Percentiles rank a stretch among this genome's conserved stretches.
These are phyloP conservation scores for Chiridota heheva DNA, from an alignment of 35 echinoderm and acorn worm genomes.

Conservation along the genomic window DNA sequence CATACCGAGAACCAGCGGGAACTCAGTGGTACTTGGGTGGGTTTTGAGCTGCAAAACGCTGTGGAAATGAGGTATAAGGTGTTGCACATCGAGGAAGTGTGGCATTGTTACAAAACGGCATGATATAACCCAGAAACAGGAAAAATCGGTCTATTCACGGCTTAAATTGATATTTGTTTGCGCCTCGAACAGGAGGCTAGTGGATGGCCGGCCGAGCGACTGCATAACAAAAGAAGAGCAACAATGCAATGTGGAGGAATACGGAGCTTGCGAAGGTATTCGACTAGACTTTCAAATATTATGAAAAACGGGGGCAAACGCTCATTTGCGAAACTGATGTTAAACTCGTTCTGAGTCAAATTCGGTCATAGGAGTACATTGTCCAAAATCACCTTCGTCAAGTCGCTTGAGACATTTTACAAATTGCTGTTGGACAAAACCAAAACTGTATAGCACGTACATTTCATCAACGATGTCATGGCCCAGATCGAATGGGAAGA, in stretches of 20 bases:
- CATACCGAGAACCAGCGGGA: slow-evolving; percentile 23
- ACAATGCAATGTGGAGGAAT: background rate
- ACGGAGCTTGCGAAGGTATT: background rate
- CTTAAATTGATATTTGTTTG: too few species aligned
- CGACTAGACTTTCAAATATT: background rate
- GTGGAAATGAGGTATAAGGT: slow-evolving; percentile 51
- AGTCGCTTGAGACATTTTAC: background rate
- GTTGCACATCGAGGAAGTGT: too few species aligned
- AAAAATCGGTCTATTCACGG: too few species aligned
- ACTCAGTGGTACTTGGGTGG: slow-evolving; percentile 54
- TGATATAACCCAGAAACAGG: too few species aligned
- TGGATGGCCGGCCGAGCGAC: too few species aligned
- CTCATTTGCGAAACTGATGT: slow-evolving; percentile 19
- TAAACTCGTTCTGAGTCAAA: slow-evolving; percentile 48
- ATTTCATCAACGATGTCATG: background rate
- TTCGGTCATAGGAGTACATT: slow-evolving; percentile 9
- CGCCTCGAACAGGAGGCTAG: too few species aligned
- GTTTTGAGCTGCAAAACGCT: slow-evolving; percentile 49
- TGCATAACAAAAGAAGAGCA: too few species aligned
- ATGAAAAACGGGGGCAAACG: slow-evolving; percentile 12
- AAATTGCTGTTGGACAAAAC: background rate
- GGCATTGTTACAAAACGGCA: too few species aligned
- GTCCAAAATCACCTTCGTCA: background rate
- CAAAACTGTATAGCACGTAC: background rate
- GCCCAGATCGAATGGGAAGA: slow-evolving; percentile 4